Percentiles rank a stretch among this genome's conserved stretches.
Evolutionary conservation across 1,140 invertebrate species (phyloP).

Genomic region (Drosophila asahinai): DNA sequence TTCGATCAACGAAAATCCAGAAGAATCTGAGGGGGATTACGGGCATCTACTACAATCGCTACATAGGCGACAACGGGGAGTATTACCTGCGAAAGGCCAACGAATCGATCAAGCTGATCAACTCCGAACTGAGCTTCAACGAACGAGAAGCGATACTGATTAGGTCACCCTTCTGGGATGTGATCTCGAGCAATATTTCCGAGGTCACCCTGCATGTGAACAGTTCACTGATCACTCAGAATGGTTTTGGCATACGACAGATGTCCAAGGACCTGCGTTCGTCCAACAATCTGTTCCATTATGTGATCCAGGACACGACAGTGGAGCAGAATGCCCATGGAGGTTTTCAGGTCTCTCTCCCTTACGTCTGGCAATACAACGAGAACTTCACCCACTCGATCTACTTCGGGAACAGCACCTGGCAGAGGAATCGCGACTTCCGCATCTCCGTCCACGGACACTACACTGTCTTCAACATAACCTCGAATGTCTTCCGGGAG

Average conservation of each 20-base stretch:
- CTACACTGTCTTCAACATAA: constrained; percentile 94
- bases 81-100: constrained; percentile 94
- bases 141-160: constrained; percentile 92
- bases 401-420: constrained; percentile 94
- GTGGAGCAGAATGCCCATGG: constrained; percentile 93
- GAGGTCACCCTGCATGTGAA: constrained; percentile 95
- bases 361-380: constrained; percentile 98
- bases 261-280: constrained; percentile 95
- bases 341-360: constrained; percentile 93
- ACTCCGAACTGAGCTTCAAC: constrained; percentile 93
- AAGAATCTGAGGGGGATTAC: constrained; percentile 93
- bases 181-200: constrained; percentile 92
- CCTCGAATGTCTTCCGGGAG: constrained; percentile 93
- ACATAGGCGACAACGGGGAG: constrained; percentile 92
- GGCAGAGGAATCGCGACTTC: constrained; percentile 94
- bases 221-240: constrained; percentile 92
- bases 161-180: constrained; percentile 93
- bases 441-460: constrained; percentile 95
- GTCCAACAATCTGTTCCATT: constrained; percentile 98
- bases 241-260: constrained; percentile 93
- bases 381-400: constrained; percentile 97
- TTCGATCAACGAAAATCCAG: constrained; percentile 91
- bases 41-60: constrained; percentile 95
- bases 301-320: constrained; percentile 94
- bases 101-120: constrained; percentile 92